phyloP scores from a whole-genome alignment of 2,113 vertebrate species.

The Pollimyrus isidori region DNA sequence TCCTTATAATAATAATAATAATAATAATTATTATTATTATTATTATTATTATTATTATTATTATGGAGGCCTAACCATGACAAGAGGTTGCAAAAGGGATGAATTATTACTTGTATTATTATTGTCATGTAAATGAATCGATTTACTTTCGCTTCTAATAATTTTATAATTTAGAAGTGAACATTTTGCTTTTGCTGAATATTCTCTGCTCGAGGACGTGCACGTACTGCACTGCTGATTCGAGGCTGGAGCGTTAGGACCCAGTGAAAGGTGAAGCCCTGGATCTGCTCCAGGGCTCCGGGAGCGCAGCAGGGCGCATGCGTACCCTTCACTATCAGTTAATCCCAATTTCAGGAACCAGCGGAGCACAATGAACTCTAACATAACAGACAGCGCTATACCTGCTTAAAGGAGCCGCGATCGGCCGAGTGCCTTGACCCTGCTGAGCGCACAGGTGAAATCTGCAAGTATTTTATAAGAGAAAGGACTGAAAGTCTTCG shows the following conservation, averaged over 20 bases:
- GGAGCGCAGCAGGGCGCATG: constrained; percentile 60
- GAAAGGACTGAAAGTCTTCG: not conserved
- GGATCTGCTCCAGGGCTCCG: constrained; percentile 29
- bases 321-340: constrained; percentile 53
- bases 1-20: too few relatives aligned
- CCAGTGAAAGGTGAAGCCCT: constrained; percentile 34
- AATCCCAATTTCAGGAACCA: constrained; percentile 45
- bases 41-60: too few relatives aligned
- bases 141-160: not conserved
- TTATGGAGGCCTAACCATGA: not conserved
- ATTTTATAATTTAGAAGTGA: not conserved
- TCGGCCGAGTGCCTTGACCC: not conserved
- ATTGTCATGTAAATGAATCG: not conserved
- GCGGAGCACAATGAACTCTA: constrained; percentile 54
- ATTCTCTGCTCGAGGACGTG: not conserved
- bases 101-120: not conserved
- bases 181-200: not conserved
- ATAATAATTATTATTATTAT: too few relatives aligned
- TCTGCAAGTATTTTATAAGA: not conserved
- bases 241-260: constrained; percentile 45
- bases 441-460: constrained; percentile 15
- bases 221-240: not conserved
- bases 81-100: not conserved
- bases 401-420: constrained; percentile 61
- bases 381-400: constrained; percentile 62